Evolutionary conservation across 2,113 vertebrate genomes (phyloP).

Genomic region (Ovibos moschatus): DNA sequence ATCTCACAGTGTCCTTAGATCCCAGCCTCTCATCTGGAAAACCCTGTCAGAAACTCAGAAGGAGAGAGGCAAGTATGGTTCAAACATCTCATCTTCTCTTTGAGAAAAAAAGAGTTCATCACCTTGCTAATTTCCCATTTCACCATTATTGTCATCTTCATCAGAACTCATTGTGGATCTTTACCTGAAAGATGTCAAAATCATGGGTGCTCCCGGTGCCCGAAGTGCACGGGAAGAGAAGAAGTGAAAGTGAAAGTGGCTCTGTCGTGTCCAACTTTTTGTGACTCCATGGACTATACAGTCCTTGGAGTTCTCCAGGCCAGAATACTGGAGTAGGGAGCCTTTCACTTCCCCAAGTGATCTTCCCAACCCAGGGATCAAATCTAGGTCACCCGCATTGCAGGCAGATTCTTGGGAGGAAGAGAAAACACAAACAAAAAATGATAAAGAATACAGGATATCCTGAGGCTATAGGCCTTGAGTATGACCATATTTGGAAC

Average conservation of each 20-base stretch:
- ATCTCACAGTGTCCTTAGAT: not conserved
- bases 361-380: not conserved
- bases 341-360: not conserved
- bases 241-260: not conserved
- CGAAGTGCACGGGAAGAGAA: not conserved
- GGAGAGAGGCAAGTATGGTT: not conserved
- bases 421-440: constrained; percentile 28
- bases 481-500: not conserved
- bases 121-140: not conserved
- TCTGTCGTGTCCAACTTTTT: not conserved
- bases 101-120: not conserved
- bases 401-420: not conserved
- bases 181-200: not conserved
- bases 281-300: not conserved
- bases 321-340: not conserved
- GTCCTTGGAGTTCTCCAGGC: not conserved
- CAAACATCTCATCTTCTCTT: not conserved
- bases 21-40: not conserved
- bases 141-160: not conserved
- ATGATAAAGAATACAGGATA: not conserved
- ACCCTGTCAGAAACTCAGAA: not conserved
- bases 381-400: not conserved
- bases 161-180: not conserved
- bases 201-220: not conserved
- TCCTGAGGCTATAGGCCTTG: not conserved